A percentile compares a stretch with the other conserved stretches of the same genome.
These are phyloP conservation scores for Diorhabda sublineata DNA, from an alignment of 1,140 invertebrate genomes.

Conservation along the genomic window DNA sequence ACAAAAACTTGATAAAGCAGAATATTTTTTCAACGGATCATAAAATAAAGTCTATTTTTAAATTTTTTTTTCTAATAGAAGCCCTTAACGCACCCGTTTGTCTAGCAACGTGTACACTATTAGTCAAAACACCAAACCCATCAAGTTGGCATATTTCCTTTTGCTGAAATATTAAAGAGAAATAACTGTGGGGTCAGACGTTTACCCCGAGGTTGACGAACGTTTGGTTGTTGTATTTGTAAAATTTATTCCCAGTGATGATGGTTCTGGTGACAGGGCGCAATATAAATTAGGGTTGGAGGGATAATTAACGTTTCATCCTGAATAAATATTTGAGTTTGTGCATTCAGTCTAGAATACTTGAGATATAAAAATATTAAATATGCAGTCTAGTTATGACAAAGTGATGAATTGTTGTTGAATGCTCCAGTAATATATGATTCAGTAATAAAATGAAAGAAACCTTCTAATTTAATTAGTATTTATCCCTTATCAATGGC, in stretches of 20 bases:
- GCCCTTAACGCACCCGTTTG: neutral
- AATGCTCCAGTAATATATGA: too few species aligned
- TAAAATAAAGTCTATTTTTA: too few species aligned
- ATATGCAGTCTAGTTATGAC: too few species aligned
- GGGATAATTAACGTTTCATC: neutral
- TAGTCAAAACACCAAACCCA: conserved; percentile 10
- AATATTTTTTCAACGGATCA: too few species aligned
- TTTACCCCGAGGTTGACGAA: conserved; percentile 13
- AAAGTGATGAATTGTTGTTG: too few species aligned
- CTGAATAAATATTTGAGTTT: too few species aligned
- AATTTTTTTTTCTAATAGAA: neutral
- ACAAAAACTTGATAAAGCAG: too few species aligned
- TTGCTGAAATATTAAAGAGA: conserved; percentile 19
- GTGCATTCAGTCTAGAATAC: too few species aligned
- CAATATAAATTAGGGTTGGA: conserved; percentile 16
- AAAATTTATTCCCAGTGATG: conserved; percentile 15
- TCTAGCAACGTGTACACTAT: conserved; percentile 9
- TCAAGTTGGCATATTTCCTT: conserved; percentile 15
- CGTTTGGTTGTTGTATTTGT: conserved; percentile 11
- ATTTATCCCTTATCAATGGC: too few species aligned
- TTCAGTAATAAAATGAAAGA: too few species aligned
- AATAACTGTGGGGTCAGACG: conserved; percentile 19
- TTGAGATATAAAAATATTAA: too few species aligned
- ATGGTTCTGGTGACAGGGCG: conserved; percentile 10
- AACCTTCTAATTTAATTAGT: too few species aligned